A percentile compares a stretch with the other conserved stretches of the same genome.
These are phyloP conservation scores for Rhizomys pruinosus DNA, from an alignment of 2,113 vertebrate genomes.

Conservation along the genomic window DNA sequence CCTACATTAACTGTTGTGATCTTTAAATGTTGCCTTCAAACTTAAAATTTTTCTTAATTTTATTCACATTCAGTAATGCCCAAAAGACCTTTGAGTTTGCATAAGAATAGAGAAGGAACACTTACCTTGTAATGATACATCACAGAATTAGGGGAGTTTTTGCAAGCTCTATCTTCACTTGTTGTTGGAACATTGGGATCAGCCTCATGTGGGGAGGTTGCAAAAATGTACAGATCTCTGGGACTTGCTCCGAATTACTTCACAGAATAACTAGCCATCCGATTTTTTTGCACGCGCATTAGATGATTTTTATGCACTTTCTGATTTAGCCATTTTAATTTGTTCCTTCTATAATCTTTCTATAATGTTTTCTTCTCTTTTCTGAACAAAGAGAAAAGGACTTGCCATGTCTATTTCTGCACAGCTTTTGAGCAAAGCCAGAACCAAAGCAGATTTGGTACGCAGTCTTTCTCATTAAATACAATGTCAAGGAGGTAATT, in stretches of 20 bases:
- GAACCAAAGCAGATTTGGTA: constrained; percentile 74
- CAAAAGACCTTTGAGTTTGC: background rate
- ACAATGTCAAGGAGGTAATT: constrained; percentile 71
- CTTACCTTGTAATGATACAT: background rate
- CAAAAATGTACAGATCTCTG: background rate
- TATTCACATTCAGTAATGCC: background rate
- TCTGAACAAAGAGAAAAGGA: constrained; percentile 40
- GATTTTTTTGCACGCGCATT: background rate
- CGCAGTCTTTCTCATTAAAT: constrained; percentile 69
- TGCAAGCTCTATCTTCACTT: background rate
- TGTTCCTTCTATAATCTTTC: constrained; percentile 18
- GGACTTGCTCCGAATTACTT: background rate
- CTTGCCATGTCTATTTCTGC: constrained; percentile 22
- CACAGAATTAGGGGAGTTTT: background rate
- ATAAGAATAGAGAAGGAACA: background rate
- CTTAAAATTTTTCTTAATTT: constrained; percentile 51
- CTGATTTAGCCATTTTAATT: background rate
- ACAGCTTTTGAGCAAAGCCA: constrained; percentile 45
- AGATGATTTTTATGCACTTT: background rate
- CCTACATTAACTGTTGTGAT: background rate
- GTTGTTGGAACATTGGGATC: background rate
- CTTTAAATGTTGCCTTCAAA: constrained; percentile 39
- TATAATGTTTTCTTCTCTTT: background rate
- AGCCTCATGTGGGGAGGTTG: background rate
- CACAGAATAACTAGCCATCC: background rate